Evolutionary conservation across 2,888 invertebrate species (phyloP), one percentile per base, ranked within the genome.

Genomic region (Zele albiditarsus): DNA sequence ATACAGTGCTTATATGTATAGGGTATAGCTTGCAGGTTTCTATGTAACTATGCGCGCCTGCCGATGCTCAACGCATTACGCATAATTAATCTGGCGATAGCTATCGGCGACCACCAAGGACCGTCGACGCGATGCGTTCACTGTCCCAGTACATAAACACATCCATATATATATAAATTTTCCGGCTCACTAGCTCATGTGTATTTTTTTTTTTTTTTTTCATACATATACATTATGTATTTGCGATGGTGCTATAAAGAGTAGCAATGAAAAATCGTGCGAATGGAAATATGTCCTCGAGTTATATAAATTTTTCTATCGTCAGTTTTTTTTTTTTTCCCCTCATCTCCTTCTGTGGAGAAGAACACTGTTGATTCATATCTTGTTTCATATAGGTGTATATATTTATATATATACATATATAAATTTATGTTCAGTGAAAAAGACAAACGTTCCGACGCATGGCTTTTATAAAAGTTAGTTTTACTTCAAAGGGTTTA

Each of bases 81-180:
- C 85, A 84, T 85, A 85, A 85, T 85, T 85, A 85, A 85, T 84
- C 83, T 82, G 70, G 65, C 63, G 77, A 78, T 79, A 74, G 70
- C 69, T 77, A 78, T 78, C 79, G 49, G 67, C 66, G 67, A 73
- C 67, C 67, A n/a, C 33, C 71, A 28, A 72, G 71, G 46, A 53
- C 58, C 53, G 71, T 71, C 71, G 46, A 71, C 62, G 46, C 60
- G 27, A 69, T 69, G 62, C 62, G 46, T 71, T 62, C 33, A 71
- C 71, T 71, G 31, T 68, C 20, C 53, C 53, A 53, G 23, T 53
- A 53, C 20, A 53, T 53, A 53, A 58, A 58, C 33, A 27, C 58
- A 27, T 57, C n/a, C 14, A 28, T 33, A 27, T 57, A n/a, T 46
- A 66, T 42, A 69, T 57, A 23, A 38, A 58, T 28, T 38, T 57